These are phyloP conservation scores for Dicrurus megarhynchus DNA, from an alignment of 2,113 vertebrate genomes.

Conservation along the genomic window DNA sequence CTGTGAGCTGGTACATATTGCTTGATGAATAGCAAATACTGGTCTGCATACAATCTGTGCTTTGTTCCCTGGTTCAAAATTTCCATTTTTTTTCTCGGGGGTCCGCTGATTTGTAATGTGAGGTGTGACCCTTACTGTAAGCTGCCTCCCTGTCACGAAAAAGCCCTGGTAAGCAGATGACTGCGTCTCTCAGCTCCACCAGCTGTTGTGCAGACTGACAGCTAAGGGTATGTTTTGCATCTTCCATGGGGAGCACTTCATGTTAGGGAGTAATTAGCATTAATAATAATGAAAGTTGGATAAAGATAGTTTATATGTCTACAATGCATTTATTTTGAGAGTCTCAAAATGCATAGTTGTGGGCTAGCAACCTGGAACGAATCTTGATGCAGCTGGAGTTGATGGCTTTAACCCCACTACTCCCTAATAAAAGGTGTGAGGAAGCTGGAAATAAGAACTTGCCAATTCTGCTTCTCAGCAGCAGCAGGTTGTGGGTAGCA, in stretches of 20 bases:
- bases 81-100: background rate
- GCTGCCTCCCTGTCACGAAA: background rate
- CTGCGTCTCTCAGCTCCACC: background rate
- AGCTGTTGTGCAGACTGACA: background rate
- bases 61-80: background rate
- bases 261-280: background rate
- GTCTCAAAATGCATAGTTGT: background rate
- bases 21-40: background rate
- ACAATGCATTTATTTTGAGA: background rate
- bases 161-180: background rate
- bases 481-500: background rate
- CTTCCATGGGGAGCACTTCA: background rate
- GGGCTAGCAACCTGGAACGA: background rate
- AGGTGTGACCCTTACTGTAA: background rate
- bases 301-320: background rate
- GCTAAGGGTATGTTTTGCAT: background rate
- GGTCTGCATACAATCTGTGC: background rate
- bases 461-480: background rate
- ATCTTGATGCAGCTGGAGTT: background rate
- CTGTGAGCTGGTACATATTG: background rate
- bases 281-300: slow-evolving; percentile 7
- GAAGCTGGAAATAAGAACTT: background rate
- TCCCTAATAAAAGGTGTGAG: background rate
- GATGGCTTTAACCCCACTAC: background rate
- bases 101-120: background rate